Evolutionary conservation across 1,140 invertebrate species (phyloP).

Genomic region (Trichonephila clavata): DNA sequence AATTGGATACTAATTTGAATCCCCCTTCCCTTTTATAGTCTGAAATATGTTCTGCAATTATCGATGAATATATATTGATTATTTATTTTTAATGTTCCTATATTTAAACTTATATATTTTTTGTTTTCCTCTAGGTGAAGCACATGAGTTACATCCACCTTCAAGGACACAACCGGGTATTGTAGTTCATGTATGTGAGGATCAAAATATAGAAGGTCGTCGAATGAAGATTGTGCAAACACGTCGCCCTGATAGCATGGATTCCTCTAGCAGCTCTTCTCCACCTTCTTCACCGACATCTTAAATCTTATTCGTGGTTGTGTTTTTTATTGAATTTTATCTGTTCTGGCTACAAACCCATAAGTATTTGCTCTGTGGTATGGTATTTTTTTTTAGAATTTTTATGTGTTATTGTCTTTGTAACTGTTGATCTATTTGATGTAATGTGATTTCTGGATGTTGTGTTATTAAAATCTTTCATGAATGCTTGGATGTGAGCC

Average conservation of each 20-base stretch:
- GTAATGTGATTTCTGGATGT: neutral
- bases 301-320: neutral
- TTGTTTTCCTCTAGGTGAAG: slow-evolving; percentile 79
- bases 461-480: neutral
- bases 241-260: slow-evolving; percentile 72
- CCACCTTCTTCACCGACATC: slow-evolving; percentile 69
- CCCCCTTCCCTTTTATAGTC: no score
- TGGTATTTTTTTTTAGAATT: neutral
- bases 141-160: slow-evolving; percentile 91
- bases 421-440: neutral
- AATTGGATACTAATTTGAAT: no score
- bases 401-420: neutral
- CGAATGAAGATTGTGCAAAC: slow-evolving; percentile 77
- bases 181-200: slow-evolving; percentile 89
- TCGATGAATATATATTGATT: no score
- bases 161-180: slow-evolving; percentile 93
- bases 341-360: slow-evolving; percentile 12
- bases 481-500: neutral
- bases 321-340: slow-evolving; percentile 13
- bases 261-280: slow-evolving; percentile 67
- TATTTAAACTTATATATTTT: neutral
- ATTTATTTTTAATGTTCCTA: neutral
- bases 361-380: slow-evolving; percentile 13
- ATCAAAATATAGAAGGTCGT: slow-evolving; percentile 73
- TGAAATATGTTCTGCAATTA: no score